A percentile compares a stretch with the other conserved stretches of the same genome.
phyloP scores from a whole-genome alignment of 2,113 vertebrate species.

The Equus przewalskii region DNA sequence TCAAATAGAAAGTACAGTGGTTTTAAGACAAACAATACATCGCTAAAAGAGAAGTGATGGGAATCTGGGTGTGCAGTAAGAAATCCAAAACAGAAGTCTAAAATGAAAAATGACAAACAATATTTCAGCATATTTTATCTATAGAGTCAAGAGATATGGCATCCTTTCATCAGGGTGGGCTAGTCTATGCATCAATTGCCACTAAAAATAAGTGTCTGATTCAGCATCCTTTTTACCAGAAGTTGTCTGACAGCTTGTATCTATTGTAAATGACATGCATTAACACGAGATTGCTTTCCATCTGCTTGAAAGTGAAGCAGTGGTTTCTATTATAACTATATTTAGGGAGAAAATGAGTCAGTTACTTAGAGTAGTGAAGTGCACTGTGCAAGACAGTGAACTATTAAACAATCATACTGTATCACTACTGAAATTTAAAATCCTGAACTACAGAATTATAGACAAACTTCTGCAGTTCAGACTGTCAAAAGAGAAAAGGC shows the following conservation, averaged over 20 bases:
- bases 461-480: neutral
- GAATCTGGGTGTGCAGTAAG: neutral
- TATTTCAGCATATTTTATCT: neutral
- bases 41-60: neutral
- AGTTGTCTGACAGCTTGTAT: slow-evolving; percentile 54
- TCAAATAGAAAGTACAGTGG: neutral
- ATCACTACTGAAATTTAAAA: slow-evolving; percentile 1
- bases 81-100: neutral
- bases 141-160: neutral
- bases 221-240: slow-evolving; percentile 63
- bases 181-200: neutral
- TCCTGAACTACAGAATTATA: neutral
- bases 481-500: neutral
- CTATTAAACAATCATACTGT: neutral
- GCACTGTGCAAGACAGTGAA: neutral
- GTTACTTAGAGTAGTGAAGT: neutral
- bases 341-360: slow-evolving; percentile 12
- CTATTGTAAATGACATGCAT: slow-evolving; percentile 23
- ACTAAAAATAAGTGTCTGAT: slow-evolving; percentile 65
- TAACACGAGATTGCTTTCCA: slow-evolving; percentile 55
- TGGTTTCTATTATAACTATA: slow-evolving; percentile 42
- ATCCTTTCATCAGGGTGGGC: neutral
- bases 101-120: slow-evolving; percentile 21
- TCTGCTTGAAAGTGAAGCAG: slow-evolving; percentile 26
- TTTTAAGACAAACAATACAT: neutral